These are phyloP conservation scores for Ochropleura leucogaster DNA, from an alignment of 2,888 invertebrate genomes.

Conservation along the genomic window DNA sequence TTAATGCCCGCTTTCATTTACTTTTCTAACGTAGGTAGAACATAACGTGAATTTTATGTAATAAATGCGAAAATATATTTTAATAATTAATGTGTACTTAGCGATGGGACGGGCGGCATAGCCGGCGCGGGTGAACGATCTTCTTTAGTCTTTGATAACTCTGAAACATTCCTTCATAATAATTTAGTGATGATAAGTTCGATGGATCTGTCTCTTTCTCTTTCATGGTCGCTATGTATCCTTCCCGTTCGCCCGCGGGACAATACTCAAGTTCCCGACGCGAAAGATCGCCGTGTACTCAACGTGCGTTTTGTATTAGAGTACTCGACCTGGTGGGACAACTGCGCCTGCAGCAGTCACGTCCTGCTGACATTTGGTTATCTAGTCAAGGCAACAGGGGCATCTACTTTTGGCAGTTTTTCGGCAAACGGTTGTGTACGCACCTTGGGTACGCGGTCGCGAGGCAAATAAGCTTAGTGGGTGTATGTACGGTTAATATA, in stretches of 20 bases:
- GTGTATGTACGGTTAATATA: slow-evolving; percentile 90
- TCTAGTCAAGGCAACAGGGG: slow-evolving; percentile 77
- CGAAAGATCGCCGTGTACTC: slow-evolving; percentile 82
- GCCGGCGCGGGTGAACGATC: slow-evolving; percentile 88
- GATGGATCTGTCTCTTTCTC: slow-evolving; percentile 60
- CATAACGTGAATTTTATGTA: slow-evolving; percentile 91
- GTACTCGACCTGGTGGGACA: slow-evolving; percentile 66
- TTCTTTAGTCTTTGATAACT: slow-evolving; percentile 55
- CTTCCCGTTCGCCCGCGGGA: slow-evolving; percentile 86
- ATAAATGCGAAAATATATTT: slow-evolving; percentile 91
- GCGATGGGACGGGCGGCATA: slow-evolving; percentile 88
- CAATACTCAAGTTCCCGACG: slow-evolving; percentile 84
- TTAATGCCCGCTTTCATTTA: slow-evolving; percentile 87
- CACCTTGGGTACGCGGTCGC: slow-evolving; percentile 85
- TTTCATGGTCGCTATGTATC: slow-evolving; percentile 48
- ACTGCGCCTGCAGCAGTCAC: slow-evolving; percentile 67
- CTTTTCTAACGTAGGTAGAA: slow-evolving; percentile 90
- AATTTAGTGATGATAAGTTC: slow-evolving; percentile 54
- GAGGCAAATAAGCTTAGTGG: slow-evolving; percentile 89
- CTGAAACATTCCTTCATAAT: slow-evolving; percentile 60
- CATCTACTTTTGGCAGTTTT: slow-evolving; percentile 63
- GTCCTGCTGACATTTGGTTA: slow-evolving; percentile 70
- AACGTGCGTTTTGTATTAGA: slow-evolving; percentile 78
- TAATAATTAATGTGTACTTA: slow-evolving; percentile 90
- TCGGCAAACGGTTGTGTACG: slow-evolving; percentile 75